Base-by-base conservation (phyloP, 2,888 invertebrate genomes). In the Lysandra bellargus region DNA sequence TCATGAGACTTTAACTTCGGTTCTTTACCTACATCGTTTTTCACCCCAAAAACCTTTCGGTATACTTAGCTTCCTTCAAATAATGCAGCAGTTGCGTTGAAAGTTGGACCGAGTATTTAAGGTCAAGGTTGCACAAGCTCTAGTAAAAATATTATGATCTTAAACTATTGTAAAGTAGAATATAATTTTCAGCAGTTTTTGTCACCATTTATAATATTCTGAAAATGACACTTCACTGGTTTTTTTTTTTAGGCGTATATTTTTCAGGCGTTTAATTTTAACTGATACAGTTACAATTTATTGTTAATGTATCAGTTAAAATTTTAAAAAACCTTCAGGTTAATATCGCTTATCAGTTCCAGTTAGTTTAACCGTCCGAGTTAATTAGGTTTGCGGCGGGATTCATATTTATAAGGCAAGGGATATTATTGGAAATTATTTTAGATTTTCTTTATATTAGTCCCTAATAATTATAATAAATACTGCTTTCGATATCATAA, bases 301-400 rank as follows among this genome's bases (percentile, higher is more conserved):
- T n/a, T n/a, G n/a, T n/a, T n/a, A n/a, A n/a, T n/a, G n/a, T n/a
- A n/a, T n/a, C n/a, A n/a, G n/a, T n/a, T n/a, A n/a, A n/a, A n/a
- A n/a, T n/a, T n/a, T n/a, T n/a, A n/a, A n/a, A n/a, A n/a, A n/a
- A n/a, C n/a, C n/a, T n/a, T n/a, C n/a, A n/a, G n/a, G 76, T 53
- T 76, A 33, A 76, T 57, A 30, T 57, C 33, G 76, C 30, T 76
- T 76, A 76, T 76, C 53, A 53, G 49, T 76, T 76, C 33, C 76
- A 76, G 57, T 49, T 57, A 57, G 57, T 76, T 30, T 76, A 78
- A 33, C 40, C 60, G 40, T 2, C 33, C 33, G 37, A 78, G 33
- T 61, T 60, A 60, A 61, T 60, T 40, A 78, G 17, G 33, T 60
- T 60, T 78, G 53, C 76, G 76, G 76, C 53, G 76, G 9, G 75